Evolutionary conservation across 2,888 invertebrate species (phyloP).

Genomic region (Metopia argyrocephala): DNA sequence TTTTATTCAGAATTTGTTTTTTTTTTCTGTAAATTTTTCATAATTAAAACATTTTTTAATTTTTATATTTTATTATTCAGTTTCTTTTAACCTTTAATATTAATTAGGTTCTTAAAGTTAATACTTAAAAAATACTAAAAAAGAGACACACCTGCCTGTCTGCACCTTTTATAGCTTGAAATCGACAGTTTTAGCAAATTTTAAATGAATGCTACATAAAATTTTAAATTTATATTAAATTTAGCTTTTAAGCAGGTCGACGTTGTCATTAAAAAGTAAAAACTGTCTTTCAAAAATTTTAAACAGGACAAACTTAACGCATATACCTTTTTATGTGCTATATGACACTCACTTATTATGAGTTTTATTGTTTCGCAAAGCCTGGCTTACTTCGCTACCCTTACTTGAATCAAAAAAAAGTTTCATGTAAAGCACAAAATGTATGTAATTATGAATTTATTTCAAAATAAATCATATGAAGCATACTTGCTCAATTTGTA

Average conservation of each 20-base stretch:
- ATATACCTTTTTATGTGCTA: neutral
- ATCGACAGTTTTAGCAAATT: neutral
- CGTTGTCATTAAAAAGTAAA: neutral
- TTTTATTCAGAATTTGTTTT: constrained; percentile 26
- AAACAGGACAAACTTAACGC: too few species aligned
- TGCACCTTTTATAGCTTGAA: neutral
- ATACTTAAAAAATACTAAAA: too few species aligned
- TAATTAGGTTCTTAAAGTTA: neutral
- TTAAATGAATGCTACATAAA: neutral
- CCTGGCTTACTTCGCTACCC: too few species aligned
- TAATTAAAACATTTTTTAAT: neutral
- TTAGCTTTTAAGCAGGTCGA: neutral
- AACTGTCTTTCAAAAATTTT: neutral
- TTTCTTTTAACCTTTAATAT: neutral
- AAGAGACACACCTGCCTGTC: neutral
- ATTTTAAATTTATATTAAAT: neutral
- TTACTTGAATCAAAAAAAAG: too few species aligned
- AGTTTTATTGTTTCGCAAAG: too few species aligned
- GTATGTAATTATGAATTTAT: too few species aligned
- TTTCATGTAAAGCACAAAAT: too few species aligned
- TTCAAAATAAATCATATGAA: too few species aligned
- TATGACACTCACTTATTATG: too few species aligned
- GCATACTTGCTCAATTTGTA: too few species aligned
- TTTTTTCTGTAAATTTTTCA: neutral
- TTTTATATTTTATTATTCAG: neutral